Evolutionary conservation across 2,888 invertebrate species (phyloP).

Genomic region (Craniophora ligustri): DNA sequence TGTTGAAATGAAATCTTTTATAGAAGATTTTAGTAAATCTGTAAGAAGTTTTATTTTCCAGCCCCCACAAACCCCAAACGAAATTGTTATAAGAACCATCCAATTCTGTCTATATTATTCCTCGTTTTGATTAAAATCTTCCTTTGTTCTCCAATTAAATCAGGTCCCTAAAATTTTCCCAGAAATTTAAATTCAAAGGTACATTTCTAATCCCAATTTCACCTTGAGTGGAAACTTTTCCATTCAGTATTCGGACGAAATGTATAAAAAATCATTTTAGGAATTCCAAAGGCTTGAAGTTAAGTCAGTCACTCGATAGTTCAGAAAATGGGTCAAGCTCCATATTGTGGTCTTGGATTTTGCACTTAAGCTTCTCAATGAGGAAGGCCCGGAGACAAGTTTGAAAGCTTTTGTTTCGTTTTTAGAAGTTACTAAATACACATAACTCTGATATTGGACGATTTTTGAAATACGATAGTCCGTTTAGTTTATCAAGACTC

Average conservation of each 20-base stretch:
- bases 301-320: constrained; percentile 37
- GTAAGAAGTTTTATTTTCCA: too few relatives aligned
- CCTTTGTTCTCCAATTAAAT: background rate
- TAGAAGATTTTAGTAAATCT: too few relatives aligned
- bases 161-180: background rate
- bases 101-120: background rate
- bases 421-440: too few relatives aligned
- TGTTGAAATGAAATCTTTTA: too few relatives aligned
- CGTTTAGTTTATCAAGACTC: too few relatives aligned
- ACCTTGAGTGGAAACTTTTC: constrained; percentile 31
- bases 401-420: too few relatives aligned
- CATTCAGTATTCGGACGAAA: constrained; percentile 25
- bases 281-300: constrained; percentile 46
- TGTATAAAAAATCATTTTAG: constrained; percentile 32
- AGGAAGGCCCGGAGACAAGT: constrained; percentile 14
- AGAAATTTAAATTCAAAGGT: constrained; percentile 37
- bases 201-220: constrained; percentile 11
- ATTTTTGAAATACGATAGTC: too few relatives aligned
- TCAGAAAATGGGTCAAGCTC: constrained; percentile 49
- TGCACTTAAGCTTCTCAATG: constrained; percentile 14
- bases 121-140: constrained; percentile 5
- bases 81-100: background rate
- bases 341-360: constrained; percentile 40
- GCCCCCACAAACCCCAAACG: too few relatives aligned
- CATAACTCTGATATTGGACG: too few relatives aligned